These are phyloP conservation scores for Lycophotia porphyrea DNA, from an alignment of 2,888 invertebrate species.

Conservation along the genomic window DNA sequence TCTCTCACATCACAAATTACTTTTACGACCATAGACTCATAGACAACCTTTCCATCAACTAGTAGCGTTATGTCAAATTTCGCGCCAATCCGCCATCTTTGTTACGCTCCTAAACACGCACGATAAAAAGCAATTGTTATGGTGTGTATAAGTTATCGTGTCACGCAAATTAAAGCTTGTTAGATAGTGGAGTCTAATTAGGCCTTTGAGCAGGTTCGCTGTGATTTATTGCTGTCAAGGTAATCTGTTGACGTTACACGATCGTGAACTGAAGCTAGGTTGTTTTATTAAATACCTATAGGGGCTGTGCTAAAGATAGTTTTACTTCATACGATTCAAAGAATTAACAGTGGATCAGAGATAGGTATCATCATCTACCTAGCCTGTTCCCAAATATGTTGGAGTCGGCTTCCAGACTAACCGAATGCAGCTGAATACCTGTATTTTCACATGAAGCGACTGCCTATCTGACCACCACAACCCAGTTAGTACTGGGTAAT, in stretches of 20 bases:
- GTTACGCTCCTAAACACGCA: constrained; percentile 49
- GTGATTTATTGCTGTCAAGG: constrained; percentile 55
- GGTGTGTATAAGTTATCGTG: constrained; percentile 33
- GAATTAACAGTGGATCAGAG: neutral
- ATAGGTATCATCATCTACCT: too few species aligned
- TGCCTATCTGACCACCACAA: too few species aligned
- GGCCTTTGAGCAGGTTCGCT: constrained; percentile 28
- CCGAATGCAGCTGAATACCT: too few species aligned
- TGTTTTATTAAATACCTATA: neutral
- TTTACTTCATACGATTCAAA: neutral
- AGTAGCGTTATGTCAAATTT: constrained; percentile 60
- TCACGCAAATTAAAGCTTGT: constrained; percentile 48
- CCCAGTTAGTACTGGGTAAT: too few species aligned
- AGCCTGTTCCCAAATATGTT: too few species aligned
- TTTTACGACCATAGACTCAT: constrained; percentile 26
- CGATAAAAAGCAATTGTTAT: constrained; percentile 45
- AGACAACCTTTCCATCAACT: constrained; percentile 41
- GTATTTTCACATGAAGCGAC: too few species aligned
- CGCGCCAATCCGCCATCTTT: constrained; percentile 56
- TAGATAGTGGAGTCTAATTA: constrained; percentile 58
- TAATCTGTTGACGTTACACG: neutral
- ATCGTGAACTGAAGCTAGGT: neutral
- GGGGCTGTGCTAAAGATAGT: neutral
- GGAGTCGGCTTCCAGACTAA: too few species aligned
- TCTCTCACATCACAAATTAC: constrained; percentile 23